Evolutionary conservation across 2,113 vertebrate species (phyloP).

Genomic region (Oceanodroma tethys): DNA sequence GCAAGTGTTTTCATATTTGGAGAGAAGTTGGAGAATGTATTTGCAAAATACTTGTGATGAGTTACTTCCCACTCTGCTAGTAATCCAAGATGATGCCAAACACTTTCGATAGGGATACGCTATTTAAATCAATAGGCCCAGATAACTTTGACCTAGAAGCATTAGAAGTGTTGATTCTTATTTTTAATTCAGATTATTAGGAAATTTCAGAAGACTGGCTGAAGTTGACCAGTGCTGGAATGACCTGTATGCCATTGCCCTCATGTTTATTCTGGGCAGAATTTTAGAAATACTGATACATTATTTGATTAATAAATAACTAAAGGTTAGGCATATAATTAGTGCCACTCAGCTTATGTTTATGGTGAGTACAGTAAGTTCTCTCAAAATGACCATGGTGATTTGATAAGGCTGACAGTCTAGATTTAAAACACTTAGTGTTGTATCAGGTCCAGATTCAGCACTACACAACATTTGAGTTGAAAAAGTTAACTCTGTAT

Average conservation of each 20-base stretch:
- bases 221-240: neutral
- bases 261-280: neutral
- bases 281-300: neutral
- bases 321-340: neutral
- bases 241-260: neutral
- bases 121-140: neutral
- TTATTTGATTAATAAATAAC: neutral
- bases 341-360: neutral
- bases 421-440: neutral
- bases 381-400: neutral
- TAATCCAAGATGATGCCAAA: neutral
- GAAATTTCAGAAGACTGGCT: neutral
- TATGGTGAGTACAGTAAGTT: neutral
- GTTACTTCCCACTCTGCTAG: neutral
- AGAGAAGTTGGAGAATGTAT: neutral
- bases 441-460: neutral
- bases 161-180: neutral
- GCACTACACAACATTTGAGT: neutral
- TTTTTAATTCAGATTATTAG: neutral
- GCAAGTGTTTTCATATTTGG: neutral
- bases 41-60: neutral
- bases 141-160: neutral
- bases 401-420: neutral
- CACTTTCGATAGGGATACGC: accelerated
- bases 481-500: neutral